Base-by-base conservation (phyloP, 2,888 invertebrate genomes). In the Ochropleura leucogaster region DNA sequence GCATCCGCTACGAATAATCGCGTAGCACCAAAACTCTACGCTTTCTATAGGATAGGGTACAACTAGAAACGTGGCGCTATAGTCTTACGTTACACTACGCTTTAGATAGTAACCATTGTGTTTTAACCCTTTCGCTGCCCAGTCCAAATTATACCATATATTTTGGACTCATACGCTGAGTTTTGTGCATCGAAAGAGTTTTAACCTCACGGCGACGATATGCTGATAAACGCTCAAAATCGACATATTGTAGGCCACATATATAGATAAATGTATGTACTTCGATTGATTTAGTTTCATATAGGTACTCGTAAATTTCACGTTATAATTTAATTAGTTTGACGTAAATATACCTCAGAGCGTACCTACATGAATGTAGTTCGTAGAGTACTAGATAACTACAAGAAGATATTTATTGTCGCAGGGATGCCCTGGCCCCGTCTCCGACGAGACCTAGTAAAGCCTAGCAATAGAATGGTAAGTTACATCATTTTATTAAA, bases 391-490 rank as follows among this genome's bases (percentile, higher is more conserved):
- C 49, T 64, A 65, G 82, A 72, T 72, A 84, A 66, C 53, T 72
- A 82, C 77, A 82, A 72, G 65, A 72, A 70, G 72, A 57, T 80
- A 76, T 83, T 44, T 76, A 90, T 75, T 93, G 80, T 88, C 89
- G 76, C 94, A 96, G 96, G 95, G 96, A 96, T 89, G 96, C 96
- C 80, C 88, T 96, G 94, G 96, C 96, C 87, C 96, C 96, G 84
- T 95, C 96, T 85, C 95, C 96, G 62, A 94, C 96, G 84, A 95
- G 95, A 93, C 93, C 95, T 91, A 94, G 94, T 92, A 95, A 95
- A 93, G 94, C 95, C 89, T 96, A 95, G 89, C 85, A 87, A 90
- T 85, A 85, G 85, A 82, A 87, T 89, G 94, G 94, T 94, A 86
- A 88, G 87, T 77, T 47, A 51, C 16, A n/a, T 51, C 18, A 51